Evolutionary conservation across 2,888 invertebrate genomes (phyloP).

Genomic region (Ditula angustiorana): DNA sequence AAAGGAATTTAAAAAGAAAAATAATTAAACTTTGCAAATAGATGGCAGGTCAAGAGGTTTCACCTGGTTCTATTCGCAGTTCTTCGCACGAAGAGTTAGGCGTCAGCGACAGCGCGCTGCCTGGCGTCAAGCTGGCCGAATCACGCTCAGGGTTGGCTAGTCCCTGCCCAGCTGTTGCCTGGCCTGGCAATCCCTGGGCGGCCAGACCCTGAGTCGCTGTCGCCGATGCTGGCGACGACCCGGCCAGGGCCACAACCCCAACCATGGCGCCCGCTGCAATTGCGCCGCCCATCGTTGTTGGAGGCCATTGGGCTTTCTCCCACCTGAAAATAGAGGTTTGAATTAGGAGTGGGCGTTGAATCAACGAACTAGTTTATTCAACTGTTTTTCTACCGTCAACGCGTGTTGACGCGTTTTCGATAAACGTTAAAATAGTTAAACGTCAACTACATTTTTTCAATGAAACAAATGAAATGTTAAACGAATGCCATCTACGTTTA

Average conservation of each 20-base stretch:
- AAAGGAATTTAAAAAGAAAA: neutral
- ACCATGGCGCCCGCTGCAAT: conserved; percentile 77
- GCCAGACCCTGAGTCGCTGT: neutral
- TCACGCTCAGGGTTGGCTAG: conserved; percentile 77
- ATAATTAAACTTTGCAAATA: too few relatives aligned
- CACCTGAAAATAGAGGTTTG: conserved; percentile 88
- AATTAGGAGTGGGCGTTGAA: too few relatives aligned
- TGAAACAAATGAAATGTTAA: too few relatives aligned
- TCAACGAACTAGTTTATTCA: too few relatives aligned
- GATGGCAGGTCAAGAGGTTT: too few relatives aligned
- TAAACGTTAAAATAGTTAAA: too few relatives aligned
- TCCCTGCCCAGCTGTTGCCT: conserved; percentile 18
- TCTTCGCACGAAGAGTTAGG: conserved; percentile 92
- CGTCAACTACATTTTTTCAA: too few relatives aligned
- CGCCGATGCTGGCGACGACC: conserved; percentile 74
- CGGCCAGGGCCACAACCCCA: conserved; percentile 79
- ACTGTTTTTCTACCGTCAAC: too few relatives aligned
- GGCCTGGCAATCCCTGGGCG: neutral
- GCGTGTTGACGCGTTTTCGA: too few relatives aligned
- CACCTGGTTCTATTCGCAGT: conserved; percentile 75
- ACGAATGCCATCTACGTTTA: too few relatives aligned
- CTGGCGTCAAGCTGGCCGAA: conserved; percentile 84
- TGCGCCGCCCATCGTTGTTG: conserved; percentile 73
- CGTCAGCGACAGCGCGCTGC: conserved; percentile 88
- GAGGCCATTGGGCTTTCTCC: conserved; percentile 89